A percentile compares a stretch with the other conserved stretches of the same genome.
Evolutionary conservation across 2,888 invertebrate species (phyloP).

Genomic region (Eupithecia subfuscata): DNA sequence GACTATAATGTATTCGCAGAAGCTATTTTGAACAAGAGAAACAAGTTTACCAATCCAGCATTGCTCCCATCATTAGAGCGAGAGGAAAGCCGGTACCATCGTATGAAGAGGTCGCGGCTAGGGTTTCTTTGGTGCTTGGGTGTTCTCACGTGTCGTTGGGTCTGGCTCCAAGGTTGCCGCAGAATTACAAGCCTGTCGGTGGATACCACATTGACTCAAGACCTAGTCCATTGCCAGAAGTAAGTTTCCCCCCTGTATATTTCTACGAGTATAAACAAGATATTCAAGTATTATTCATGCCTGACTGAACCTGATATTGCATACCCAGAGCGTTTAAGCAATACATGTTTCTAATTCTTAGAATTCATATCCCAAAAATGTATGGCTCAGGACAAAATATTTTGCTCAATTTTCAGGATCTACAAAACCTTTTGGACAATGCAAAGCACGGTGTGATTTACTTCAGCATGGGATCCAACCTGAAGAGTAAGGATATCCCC

Average conservation of each 20-base stretch:
- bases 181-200: constrained; percentile 58
- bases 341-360: not conserved
- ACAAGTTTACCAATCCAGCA: constrained; percentile 24
- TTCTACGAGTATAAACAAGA: no score
- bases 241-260: constrained; percentile 31
- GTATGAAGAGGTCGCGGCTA: constrained; percentile 53
- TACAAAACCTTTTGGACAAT: constrained; percentile 55
- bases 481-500: constrained; percentile 57
- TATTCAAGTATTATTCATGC: not conserved
- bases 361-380: no score
- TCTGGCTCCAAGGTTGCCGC: constrained; percentile 55
- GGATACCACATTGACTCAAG: constrained; percentile 65
- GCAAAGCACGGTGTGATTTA: constrained; percentile 62
- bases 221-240: constrained; percentile 58
- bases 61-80: constrained; percentile 35
- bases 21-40: constrained; percentile 25
- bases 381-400: no score
- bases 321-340: no score
- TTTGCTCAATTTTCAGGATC: constrained; percentile 42
- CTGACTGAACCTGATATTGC: no score
- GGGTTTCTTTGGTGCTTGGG: constrained; percentile 61
- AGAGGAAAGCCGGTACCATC: constrained; percentile 51
- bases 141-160: constrained; percentile 58
- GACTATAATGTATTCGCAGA: constrained; percentile 24
- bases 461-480: constrained; percentile 68